Base-by-base conservation (phyloP, 2,888 invertebrate species). In the Alloplasta piceator region DNA sequence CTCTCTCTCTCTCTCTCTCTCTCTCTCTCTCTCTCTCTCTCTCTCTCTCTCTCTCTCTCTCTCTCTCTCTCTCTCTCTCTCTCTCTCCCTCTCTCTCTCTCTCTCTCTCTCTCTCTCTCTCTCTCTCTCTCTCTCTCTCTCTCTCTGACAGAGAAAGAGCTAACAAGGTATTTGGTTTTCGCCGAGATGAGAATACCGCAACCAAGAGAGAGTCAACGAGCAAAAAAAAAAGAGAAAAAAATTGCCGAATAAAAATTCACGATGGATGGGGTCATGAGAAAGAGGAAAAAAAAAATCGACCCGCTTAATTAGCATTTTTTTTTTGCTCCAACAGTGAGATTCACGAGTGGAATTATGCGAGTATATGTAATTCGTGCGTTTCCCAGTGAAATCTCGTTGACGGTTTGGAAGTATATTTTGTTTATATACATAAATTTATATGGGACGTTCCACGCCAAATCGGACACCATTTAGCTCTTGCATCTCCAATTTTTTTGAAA, bases 271-370 rank as follows among this genome's bases (percentile, higher is more conserved):
- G 55, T 16, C 10, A 26, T 12, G 12, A n/a, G 36, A 67, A 64
- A 48, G 36, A 46, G 12, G 41, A 12, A 50, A 52, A 1, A 50
- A 52, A 52, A 60, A 71, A 68, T 72, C 61, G 16, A 38, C 52
- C 46, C 16, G 41, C 14, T 74, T 79, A 79, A 79, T 79, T 79
- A 74, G 79, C 70, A 58, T 63, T 38, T 48, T 73, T 48, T 67
- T 66, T 52, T 67, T 75, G 46, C 41, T 26, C 14, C 16, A 46
- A 61, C 68, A 41, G 14, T 63, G 63, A n/a, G 9, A 70, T 68
- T 50, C 74, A 67, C 74, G 61, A 79, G 78, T 79, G 78, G 74
- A 76, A 56, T 63, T 76, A 36, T 76, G 63, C 48, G 46, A 63
- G 61, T 68, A 56, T 41, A 10, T 41, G 63, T 76, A 56, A 75